phyloP scores from a whole-genome alignment of 2,113 vertebrate genomes.

The Percina caprodes region DNA sequence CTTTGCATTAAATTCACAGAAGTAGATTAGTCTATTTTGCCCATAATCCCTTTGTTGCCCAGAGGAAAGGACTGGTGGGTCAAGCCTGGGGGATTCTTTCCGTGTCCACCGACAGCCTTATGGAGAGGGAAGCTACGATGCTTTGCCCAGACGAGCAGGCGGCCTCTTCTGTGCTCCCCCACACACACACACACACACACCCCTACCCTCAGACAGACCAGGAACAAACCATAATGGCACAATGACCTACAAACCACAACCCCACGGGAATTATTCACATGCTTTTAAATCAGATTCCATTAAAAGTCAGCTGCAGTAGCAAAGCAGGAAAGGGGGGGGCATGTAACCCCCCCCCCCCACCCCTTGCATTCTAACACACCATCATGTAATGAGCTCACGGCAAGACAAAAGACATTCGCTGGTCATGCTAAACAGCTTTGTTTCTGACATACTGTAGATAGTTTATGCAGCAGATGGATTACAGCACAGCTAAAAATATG shows the following conservation, averaged over 20 bases:
- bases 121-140: slow-evolving; percentile 16
- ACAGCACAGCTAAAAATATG: neutral
- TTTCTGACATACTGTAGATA: neutral
- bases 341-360: neutral
- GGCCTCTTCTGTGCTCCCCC: neutral
- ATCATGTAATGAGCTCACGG: slow-evolving; percentile 43
- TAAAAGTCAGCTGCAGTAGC: slow-evolving; percentile 60
- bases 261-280: slow-evolving; percentile 73
- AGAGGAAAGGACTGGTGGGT: slow-evolving; percentile 74
- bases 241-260: slow-evolving; percentile 81
- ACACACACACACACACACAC: slow-evolving; percentile 26
- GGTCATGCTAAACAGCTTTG: slow-evolving; percentile 30
- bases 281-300: slow-evolving; percentile 73
- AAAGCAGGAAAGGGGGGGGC: neutral
- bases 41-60: slow-evolving; percentile 72
- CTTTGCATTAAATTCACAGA: slow-evolving; percentile 56
- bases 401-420: slow-evolving; percentile 44
- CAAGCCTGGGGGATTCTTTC: slow-evolving; percentile 46
- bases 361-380: slow-evolving; percentile 39
- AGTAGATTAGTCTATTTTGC: slow-evolving; percentile 64
- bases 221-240: slow-evolving; percentile 70
- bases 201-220: slow-evolving; percentile 68
- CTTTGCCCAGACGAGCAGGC: slow-evolving; percentile 46
- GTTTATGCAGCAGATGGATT: neutral
- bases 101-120: slow-evolving; percentile 49